A percentile compares a stretch with the other conserved stretches of the same genome.
Conservation (phyloP, 2,888 invertebrate genomes). For the Agriopis aurantiaria region DNA sequence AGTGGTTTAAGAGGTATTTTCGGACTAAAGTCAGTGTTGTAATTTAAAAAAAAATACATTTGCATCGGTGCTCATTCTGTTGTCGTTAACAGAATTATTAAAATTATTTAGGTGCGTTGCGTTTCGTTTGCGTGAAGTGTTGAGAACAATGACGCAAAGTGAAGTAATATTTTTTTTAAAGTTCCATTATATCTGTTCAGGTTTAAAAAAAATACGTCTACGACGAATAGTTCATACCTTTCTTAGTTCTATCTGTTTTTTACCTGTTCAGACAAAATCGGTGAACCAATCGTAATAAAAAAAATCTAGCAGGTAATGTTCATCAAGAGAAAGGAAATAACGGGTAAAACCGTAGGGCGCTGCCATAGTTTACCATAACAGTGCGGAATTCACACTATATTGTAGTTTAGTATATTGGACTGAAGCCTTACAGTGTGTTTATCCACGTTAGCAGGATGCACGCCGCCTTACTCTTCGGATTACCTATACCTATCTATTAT, state of each 20-base stretch:
- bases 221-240: no score
- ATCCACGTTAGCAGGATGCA: slow-evolving; percentile 48
- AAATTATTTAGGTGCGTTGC: no score
- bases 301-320: background rate
- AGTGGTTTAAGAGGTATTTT: background rate
- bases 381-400: slow-evolving; percentile 40
- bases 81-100: no score
- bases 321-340: background rate
- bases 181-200: no score
- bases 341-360: background rate
- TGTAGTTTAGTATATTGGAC: slow-evolving; percentile 49
- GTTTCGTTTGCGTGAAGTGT: no score
- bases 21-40: background rate
- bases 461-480: slow-evolving; percentile 44
- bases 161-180: no score
- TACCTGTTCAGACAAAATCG: no score
- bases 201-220: no score
- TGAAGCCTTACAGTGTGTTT: slow-evolving; percentile 58
- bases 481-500: slow-evolving; percentile 25
- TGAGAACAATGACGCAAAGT: no score
- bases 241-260: no score
- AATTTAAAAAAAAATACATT: background rate
- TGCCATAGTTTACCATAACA: background rate
- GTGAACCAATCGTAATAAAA: no score
- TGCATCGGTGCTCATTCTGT: background rate